These are phyloP conservation scores for Caerostris darwini DNA, from an alignment of 1,140 invertebrate species.

Conservation along the genomic window DNA sequence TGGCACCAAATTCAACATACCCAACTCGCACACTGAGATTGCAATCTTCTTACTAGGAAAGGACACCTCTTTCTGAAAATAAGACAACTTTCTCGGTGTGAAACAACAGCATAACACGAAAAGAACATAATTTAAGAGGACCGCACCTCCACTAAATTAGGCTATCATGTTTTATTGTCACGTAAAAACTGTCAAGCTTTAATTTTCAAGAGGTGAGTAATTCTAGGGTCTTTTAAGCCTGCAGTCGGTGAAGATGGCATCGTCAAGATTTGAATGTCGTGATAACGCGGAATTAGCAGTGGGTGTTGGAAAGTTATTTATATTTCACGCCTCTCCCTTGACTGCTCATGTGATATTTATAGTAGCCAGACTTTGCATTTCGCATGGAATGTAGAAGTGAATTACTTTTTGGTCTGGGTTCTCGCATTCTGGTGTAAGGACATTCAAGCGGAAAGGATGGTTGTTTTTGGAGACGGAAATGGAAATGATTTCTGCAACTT, in stretches of 20 bases:
- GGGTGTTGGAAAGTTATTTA: conserved; percentile 35
- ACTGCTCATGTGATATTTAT: conserved; percentile 8
- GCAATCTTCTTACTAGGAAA: too few relatives aligned
- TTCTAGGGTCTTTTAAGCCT: background rate
- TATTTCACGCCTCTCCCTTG: conserved; percentile 12
- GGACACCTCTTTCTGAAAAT: background rate
- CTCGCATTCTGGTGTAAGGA: background rate
- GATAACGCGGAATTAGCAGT: background rate
- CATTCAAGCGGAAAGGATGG: background rate
- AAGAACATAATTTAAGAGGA: conserved; percentile 17
- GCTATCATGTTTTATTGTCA: conserved; percentile 15
- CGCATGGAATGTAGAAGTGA: conserved; percentile 12
- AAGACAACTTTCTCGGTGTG: background rate
- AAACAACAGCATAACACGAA: conserved; percentile 17
- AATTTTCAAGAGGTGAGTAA: background rate
- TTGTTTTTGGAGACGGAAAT: background rate
- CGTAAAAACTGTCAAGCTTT: conserved; percentile 23
- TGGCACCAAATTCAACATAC: too few relatives aligned
- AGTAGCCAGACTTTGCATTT: background rate
- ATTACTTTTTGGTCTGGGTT: conserved; percentile 14
- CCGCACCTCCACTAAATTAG: conserved; percentile 21
- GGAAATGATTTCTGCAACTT: background rate
- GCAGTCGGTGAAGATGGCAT: background rate
- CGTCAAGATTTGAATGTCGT: conserved; percentile 6
- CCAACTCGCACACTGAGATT: too few relatives aligned